phyloP scores from a whole-genome alignment of 2,113 vertebrate species.

The Nothoprocta perdicaria region DNA sequence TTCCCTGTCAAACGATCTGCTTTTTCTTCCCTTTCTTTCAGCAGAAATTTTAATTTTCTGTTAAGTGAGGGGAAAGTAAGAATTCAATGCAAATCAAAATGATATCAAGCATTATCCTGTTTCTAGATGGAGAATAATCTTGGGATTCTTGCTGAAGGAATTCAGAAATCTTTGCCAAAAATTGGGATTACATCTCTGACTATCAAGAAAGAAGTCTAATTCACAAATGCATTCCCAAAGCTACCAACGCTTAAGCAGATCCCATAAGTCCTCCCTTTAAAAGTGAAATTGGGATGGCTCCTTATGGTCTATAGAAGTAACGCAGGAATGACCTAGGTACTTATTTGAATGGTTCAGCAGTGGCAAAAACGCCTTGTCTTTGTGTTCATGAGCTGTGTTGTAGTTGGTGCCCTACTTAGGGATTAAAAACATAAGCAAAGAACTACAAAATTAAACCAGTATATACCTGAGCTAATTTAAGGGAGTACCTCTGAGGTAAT shows the following conservation, averaged over 20 bases:
- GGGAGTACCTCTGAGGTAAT: constrained; percentile 66
- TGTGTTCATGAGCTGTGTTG: neutral
- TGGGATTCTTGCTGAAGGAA: neutral
- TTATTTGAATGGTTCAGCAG: neutral
- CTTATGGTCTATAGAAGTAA: neutral
- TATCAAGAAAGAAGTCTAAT: neutral
- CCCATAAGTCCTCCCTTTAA: neutral
- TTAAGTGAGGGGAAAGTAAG: neutral
- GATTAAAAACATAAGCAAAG: constrained; percentile 39
- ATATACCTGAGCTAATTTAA: constrained; percentile 42
- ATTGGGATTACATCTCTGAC: neutral
- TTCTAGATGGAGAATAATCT: neutral
- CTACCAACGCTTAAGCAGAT: neutral
- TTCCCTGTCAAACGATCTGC: neutral
- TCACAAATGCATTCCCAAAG: neutral
- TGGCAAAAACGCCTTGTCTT: neutral
- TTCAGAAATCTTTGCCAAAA: neutral
- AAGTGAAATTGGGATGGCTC: neutral
- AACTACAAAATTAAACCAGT: constrained; percentile 61
- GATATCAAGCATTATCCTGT: neutral
- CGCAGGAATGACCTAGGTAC: neutral
- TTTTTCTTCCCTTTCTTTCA: neutral
- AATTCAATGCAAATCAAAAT: neutral
- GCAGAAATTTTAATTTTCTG: neutral
- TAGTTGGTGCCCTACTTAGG: neutral